Evolutionary conservation across 2,113 vertebrate species (phyloP).

Genomic region (Polypterus senegalus): DNA sequence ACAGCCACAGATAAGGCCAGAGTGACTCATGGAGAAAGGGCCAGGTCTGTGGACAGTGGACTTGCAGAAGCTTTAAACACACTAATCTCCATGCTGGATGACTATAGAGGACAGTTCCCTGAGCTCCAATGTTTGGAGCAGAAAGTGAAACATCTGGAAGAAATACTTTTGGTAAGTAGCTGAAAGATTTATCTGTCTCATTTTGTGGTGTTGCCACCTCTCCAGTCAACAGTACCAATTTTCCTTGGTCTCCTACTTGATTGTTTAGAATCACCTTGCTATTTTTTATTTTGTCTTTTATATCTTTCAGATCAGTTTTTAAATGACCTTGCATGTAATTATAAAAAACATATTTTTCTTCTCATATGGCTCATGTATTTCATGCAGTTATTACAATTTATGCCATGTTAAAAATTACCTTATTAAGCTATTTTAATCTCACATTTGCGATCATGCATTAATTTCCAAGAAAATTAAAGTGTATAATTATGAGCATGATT

Average conservation of each 20-base stretch:
- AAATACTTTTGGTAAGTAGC: conserved; percentile 69
- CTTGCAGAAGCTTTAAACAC: conserved; percentile 66
- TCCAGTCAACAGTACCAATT: not conserved
- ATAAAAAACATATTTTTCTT: too few relatives aligned
- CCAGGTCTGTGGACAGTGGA: conserved; percentile 39
- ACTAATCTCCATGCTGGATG: conserved; percentile 71
- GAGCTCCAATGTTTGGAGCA: conserved; percentile 81
- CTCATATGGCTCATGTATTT: too few relatives aligned
- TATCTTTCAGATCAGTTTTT: too few relatives aligned
- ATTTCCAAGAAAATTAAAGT: too few relatives aligned
- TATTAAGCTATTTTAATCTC: too few relatives aligned
- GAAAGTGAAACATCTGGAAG: conserved; percentile 70
- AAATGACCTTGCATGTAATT: too few relatives aligned
- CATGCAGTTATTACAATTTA: too few relatives aligned
- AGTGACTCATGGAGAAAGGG: not conserved
- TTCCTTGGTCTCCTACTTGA: not conserved
- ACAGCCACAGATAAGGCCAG: not conserved
- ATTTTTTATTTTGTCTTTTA: too few relatives aligned
- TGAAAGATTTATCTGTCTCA: too few relatives aligned
- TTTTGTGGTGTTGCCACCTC: not conserved
- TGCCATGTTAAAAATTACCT: too few relatives aligned
- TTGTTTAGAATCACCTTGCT: not conserved
- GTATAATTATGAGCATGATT: too few relatives aligned
- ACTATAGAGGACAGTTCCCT: conserved; percentile 86
- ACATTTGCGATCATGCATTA: too few relatives aligned